Evolutionary conservation across 2,888 invertebrate species (phyloP).

Genomic region (Trichopoda pennipes): DNA sequence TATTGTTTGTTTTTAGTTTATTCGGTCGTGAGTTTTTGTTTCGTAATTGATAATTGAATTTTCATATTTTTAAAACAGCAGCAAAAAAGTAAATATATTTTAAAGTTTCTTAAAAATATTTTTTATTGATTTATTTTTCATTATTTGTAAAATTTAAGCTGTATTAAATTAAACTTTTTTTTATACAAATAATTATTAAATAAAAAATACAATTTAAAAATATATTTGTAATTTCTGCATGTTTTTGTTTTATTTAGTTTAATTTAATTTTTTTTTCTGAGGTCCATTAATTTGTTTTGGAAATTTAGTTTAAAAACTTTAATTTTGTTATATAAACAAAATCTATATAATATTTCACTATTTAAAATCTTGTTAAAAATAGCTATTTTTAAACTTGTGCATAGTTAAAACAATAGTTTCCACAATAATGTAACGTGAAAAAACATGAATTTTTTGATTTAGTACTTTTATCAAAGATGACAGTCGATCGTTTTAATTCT

Average conservation of each 20-base stretch:
- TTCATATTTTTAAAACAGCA: background rate
- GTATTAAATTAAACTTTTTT: constrained; percentile 60
- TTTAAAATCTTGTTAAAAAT: too few species aligned
- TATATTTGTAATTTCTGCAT: constrained; percentile 4
- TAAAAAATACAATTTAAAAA: constrained; percentile 56
- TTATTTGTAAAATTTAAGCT: constrained; percentile 61
- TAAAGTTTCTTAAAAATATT: constrained; percentile 45
- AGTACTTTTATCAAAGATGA: too few species aligned
- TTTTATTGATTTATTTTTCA: constrained; percentile 57
- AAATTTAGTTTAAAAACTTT: too few species aligned
- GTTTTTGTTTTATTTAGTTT: constrained; percentile 25
- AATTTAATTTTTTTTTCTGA: constrained; percentile 4
- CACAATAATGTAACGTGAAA: too few species aligned
- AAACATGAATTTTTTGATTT: too few species aligned
- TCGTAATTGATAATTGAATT: constrained; percentile 30
- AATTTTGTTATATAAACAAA: too few species aligned
- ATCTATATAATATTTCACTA: too few species aligned
- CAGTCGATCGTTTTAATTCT: too few species aligned
- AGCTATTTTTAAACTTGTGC: too few species aligned
- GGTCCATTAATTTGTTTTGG: too few species aligned
- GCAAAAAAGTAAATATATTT: constrained; percentile 24
- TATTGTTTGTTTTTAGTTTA: constrained; percentile 52
- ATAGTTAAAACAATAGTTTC: too few species aligned
- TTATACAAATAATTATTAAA: constrained; percentile 62
- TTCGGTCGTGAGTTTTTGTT: constrained; percentile 20